phyloP scores from a whole-genome alignment of 2,113 vertebrate genomes.

The Egretta garzetta region DNA sequence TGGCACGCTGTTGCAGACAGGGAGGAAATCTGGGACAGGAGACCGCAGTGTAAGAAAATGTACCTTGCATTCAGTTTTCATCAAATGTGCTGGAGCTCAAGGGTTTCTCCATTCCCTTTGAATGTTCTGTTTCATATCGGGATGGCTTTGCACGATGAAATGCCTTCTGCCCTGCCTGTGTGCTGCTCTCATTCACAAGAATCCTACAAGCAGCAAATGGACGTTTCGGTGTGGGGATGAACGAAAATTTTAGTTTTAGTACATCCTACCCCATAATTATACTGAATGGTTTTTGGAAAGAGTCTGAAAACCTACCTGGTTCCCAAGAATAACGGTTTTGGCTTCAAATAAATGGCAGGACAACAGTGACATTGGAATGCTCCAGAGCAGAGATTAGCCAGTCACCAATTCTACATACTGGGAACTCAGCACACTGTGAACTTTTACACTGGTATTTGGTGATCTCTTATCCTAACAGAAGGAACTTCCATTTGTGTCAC shows the following conservation, averaged over 20 bases:
- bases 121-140: neutral
- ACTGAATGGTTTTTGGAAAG: neutral
- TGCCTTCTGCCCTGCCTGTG: neutral
- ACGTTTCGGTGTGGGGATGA: neutral
- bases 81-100: neutral
- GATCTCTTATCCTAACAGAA: neutral
- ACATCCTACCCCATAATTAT: neutral
- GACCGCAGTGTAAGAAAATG: neutral
- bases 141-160: neutral
- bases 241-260: conserved; percentile 5
- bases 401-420: neutral
- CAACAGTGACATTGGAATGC: neutral
- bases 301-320: neutral
- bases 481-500: neutral
- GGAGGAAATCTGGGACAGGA: neutral
- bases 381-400: neutral
- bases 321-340: neutral
- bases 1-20: neutral
- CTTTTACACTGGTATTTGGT: neutral
- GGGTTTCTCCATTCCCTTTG: neutral
- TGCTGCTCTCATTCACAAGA: neutral
- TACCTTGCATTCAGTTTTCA: neutral
- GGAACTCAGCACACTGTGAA: neutral
- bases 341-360: neutral
- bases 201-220: neutral